Evolutionary conservation across 2,888 invertebrate species (phyloP).

Genomic region (Conus canariensis): DNA sequence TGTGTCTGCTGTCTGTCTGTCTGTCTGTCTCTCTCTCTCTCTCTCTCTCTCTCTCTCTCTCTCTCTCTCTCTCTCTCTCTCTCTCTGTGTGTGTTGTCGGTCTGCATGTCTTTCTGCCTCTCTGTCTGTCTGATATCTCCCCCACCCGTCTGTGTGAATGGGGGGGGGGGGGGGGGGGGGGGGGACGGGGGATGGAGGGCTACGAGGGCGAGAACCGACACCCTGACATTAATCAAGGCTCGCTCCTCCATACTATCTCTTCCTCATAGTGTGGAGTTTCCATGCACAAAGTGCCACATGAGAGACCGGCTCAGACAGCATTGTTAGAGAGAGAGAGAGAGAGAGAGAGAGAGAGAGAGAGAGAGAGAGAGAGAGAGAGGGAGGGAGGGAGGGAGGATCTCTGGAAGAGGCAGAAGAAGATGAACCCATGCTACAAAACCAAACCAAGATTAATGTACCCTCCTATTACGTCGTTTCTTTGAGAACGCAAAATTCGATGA

Average conservation of each 20-base stretch:
- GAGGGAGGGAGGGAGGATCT: background rate
- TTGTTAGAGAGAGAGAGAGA: too few species aligned
- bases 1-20: background rate
- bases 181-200: too few species aligned
- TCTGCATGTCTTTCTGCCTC: background rate
- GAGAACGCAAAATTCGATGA: too few species aligned
- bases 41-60: background rate
- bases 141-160: background rate
- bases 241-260: background rate
- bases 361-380: background rate
- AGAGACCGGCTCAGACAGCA: too few species aligned
- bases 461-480: too few species aligned
- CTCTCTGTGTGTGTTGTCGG: background rate
- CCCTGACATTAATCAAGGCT: background rate
- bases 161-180: too few species aligned
- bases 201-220: too few species aligned
- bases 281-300: background rate
- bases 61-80: background rate
- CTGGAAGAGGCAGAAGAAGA: background rate
- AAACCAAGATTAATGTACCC: too few species aligned
- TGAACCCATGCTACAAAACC: too few species aligned
- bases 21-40: background rate
- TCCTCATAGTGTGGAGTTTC: background rate
- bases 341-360: conserved; percentile 10
- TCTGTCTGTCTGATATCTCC: background rate